These are phyloP conservation scores for Catagonus wagneri DNA, from an alignment of 2,113 vertebrate genomes.

Conservation along the genomic window DNA sequence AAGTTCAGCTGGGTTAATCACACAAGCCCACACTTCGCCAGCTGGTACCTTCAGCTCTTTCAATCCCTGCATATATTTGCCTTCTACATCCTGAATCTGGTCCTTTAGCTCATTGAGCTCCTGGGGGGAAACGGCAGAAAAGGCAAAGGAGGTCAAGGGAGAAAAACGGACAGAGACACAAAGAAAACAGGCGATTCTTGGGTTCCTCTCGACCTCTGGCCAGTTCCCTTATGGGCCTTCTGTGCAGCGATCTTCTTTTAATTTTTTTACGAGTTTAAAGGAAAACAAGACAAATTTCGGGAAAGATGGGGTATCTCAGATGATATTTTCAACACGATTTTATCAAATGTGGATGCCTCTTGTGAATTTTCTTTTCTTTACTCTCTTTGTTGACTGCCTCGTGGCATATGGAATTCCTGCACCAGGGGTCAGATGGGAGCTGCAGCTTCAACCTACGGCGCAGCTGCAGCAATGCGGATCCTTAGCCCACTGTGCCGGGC, in stretches of 20 bases:
- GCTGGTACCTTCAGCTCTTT: conserved; percentile 95
- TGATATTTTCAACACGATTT: not conserved
- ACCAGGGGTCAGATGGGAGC: too few species aligned
- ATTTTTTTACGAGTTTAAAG: not conserved
- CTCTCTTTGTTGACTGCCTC: too few species aligned
- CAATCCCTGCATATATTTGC: conserved; percentile 95
- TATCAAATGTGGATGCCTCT: not conserved
- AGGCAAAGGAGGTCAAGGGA: not conserved
- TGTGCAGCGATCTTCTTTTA: not conserved
- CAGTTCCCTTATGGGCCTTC: too few species aligned
- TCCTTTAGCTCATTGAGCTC: conserved; percentile 98
- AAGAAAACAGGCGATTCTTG: accelerated
- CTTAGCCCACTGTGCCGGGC: too few species aligned
- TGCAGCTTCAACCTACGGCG: too few species aligned
- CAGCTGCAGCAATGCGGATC: too few species aligned
- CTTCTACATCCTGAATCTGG: conserved; percentile 98
- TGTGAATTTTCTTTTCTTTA: too few species aligned
- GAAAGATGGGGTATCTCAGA: not conserved
- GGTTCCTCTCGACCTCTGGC: accelerated
- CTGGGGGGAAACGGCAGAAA: conserved; percentile 87
- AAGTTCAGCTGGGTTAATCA: conserved; percentile 74
- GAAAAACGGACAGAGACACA: accelerated
- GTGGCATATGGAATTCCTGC: too few species aligned
- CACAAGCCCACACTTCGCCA: not conserved
- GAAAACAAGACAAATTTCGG: not conserved